Conservation (phyloP, 2,113 vertebrate genomes). For the Drymodes brunneopygia region DNA sequence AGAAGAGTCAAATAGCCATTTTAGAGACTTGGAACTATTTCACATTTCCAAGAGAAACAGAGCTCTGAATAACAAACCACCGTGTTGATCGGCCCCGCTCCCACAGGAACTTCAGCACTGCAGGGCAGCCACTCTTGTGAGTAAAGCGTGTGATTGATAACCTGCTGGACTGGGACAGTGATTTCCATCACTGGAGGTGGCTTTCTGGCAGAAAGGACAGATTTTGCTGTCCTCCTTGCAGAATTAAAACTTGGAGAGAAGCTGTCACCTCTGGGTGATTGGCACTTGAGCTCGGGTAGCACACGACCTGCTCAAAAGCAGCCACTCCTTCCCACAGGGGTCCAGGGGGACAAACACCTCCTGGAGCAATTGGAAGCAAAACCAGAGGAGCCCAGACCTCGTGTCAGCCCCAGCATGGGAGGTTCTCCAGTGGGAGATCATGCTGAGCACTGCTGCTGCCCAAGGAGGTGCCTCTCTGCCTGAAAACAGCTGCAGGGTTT, state of each 20-base stretch:
- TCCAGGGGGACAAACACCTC: neutral
- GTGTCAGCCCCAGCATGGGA: neutral
- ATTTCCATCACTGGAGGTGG: neutral
- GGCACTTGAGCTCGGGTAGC: neutral
- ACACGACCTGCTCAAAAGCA: neutral
- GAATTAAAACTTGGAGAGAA: neutral
- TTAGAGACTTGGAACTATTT: neutral
- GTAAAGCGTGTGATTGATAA: neutral
- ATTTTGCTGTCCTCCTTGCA: neutral
- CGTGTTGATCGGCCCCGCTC: neutral
- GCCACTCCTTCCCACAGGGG: neutral
- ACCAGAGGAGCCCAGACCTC: neutral
- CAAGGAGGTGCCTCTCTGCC: neutral
- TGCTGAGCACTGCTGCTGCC: neutral
- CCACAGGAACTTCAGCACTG: neutral
- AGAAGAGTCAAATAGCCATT: slow-evolving; percentile 21
- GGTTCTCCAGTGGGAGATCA: neutral
- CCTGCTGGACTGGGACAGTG: neutral
- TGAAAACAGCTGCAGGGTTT: neutral
- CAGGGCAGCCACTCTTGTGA: neutral
- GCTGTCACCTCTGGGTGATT: neutral
- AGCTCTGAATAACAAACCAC: slow-evolving; percentile 25
- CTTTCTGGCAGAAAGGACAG: neutral
- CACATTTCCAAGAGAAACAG: slow-evolving; percentile 5
- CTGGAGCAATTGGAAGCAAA: neutral